Conservation (phyloP, 2,113 vertebrate species). For the Sinocyclocheilus grahami region DNA sequence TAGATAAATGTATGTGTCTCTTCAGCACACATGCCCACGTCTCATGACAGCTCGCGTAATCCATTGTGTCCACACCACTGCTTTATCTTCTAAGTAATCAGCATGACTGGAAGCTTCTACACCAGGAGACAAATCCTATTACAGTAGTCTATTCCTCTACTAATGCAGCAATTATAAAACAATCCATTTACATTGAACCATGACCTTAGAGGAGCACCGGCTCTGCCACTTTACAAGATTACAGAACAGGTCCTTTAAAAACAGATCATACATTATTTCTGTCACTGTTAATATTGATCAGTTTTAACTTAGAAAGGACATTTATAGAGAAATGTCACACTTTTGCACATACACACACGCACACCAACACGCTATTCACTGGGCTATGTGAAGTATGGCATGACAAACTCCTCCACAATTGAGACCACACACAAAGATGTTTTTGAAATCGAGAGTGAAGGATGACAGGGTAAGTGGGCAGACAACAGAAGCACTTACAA, state of each 20-base stretch:
- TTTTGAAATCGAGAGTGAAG: slow-evolving; percentile 58
- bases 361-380: slow-evolving; percentile 11
- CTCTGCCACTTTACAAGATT: slow-evolving; percentile 32
- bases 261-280: slow-evolving; percentile 1
- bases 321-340: background rate
- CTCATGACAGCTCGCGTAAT: slow-evolving; percentile 22
- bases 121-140: slow-evolving; percentile 43
- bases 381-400: slow-evolving; percentile 36
- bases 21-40: background rate
- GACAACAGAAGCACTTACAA: slow-evolving; percentile 71
- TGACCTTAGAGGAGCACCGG: slow-evolving; percentile 19
- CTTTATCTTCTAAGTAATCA: slow-evolving; percentile 39
- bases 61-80: background rate
- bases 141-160: slow-evolving; percentile 19
- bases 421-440: slow-evolving; percentile 55
- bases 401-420: slow-evolving; percentile 27
- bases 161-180: slow-evolving; percentile 37
- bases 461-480: slow-evolving; percentile 62
- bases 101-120: slow-evolving; percentile 31
- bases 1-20: slow-evolving; percentile 1
- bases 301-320: background rate
- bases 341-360: background rate
- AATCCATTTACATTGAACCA: slow-evolving; percentile 43
- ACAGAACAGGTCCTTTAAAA: background rate
- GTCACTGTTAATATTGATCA: background rate